These are phyloP conservation scores for Micropoecilia bifurca DNA, from an alignment of 2,797 vertebrate species.

Conservation along the genomic window DNA sequence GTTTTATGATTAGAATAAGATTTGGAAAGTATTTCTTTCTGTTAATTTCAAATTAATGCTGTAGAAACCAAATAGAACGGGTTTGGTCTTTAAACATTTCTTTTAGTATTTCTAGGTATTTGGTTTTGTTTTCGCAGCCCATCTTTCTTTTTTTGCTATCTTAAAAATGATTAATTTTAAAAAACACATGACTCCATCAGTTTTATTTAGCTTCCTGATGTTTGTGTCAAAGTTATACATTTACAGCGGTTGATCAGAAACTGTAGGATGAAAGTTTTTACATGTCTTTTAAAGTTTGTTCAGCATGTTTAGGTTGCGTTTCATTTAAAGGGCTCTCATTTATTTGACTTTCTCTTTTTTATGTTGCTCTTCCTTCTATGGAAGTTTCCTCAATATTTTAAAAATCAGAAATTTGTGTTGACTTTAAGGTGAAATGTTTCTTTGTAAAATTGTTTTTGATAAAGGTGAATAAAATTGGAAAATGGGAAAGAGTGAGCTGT, in stretches of 20 bases:
- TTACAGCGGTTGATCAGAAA: not conserved
- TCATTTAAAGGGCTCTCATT: not conserved
- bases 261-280: conserved; percentile 1
- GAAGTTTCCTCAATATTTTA: not conserved
- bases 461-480: not conserved
- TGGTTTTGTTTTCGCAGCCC: not conserved
- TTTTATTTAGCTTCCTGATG: not conserved
- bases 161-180: not conserved
- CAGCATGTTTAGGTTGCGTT: not conserved
- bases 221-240: not conserved
- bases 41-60: conserved; percentile 8
- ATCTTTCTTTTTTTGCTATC: not conserved
- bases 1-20: not conserved
- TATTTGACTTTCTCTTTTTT: not conserved
- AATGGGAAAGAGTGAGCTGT: not conserved
- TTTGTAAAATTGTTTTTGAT: not conserved
- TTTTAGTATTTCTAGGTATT: not conserved
- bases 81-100: not conserved
- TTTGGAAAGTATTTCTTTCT: conserved; percentile 9
- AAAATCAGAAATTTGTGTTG: not conserved
- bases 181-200: not conserved
- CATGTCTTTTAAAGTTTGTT: not conserved
- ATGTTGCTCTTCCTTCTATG: not conserved
- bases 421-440: not conserved
- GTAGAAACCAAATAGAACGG: not conserved